Conservation (phyloP, 2,888 invertebrate species). For the Chelonus formosanus region DNA sequence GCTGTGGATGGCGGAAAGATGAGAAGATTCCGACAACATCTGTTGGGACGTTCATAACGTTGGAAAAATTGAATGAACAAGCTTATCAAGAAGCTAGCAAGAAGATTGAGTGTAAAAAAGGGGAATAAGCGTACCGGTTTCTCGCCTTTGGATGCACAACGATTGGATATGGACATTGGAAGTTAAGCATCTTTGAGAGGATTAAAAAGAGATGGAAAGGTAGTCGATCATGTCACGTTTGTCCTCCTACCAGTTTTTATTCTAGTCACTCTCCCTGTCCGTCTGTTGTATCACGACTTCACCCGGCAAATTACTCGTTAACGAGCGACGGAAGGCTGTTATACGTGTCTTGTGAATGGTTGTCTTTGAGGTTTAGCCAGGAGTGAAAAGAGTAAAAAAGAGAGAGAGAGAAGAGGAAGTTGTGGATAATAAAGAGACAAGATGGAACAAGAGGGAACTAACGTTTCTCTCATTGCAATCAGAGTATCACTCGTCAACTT, state of each 20-base stretch:
- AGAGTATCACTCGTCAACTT: conserved; percentile 20
- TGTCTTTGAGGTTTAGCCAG: conserved; percentile 42
- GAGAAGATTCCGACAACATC: conserved; percentile 2
- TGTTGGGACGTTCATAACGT: conserved; percentile 2
- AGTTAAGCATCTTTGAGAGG: background rate
- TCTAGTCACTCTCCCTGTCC: conserved; percentile 40
- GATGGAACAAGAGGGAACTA: background rate
- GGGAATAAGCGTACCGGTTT: conserved; percentile 15
- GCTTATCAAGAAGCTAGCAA: background rate
- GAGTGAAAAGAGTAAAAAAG: conserved; percentile 8
- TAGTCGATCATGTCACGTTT: conserved; percentile 27
- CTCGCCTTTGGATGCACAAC: conserved; percentile 15
- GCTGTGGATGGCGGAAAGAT: background rate
- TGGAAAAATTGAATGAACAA: conserved; percentile 8
- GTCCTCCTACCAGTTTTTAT: conserved; percentile 41
- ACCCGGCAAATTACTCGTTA: conserved; percentile 46
- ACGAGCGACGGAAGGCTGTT: conserved; percentile 41
- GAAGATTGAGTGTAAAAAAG: conserved; percentile 8
- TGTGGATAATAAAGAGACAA: background rate
- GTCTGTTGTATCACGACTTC: conserved; percentile 32
- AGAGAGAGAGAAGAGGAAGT: conserved; percentile 22
- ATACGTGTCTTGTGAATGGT: conserved; percentile 44
- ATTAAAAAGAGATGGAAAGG: conserved; percentile 17
- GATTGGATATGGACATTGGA: conserved; percentile 20
- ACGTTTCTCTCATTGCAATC: conserved; percentile 13